Percentiles rank a stretch among this genome's conserved stretches.
Evolutionary conservation across 30 jellyfish, hydroid and myxozoan species (phyloP).

Genomic region (Catostylus mosaicus): DNA sequence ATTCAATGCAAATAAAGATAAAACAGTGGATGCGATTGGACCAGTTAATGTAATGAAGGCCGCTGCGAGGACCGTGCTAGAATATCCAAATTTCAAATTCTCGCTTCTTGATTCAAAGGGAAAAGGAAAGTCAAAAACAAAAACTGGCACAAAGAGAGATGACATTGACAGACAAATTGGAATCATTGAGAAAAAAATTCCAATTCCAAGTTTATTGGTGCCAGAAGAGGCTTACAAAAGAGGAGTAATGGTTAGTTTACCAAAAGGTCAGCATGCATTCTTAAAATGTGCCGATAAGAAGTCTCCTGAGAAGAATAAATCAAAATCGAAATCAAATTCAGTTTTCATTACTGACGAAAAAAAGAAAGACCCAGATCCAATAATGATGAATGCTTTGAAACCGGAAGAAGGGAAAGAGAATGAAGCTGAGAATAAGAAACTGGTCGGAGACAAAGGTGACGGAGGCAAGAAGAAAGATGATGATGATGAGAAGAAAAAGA

Average conservation of each 20-base stretch:
- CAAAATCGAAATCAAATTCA: conserved; percentile 24
- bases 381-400: conserved; percentile 56
- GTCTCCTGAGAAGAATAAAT: conserved; percentile 42
- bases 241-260: conserved; percentile 95
- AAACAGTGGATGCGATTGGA: conserved; percentile 95
- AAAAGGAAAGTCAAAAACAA: not conserved
- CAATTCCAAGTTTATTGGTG: conserved; percentile 75
- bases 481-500: conserved; percentile 13
- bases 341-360: conserved; percentile 40
- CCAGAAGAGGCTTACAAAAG: conserved; percentile 91
- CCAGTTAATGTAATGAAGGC: conserved; percentile 81
- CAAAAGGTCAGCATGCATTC: conserved; percentile 96
- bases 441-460: not conserved
- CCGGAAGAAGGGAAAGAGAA: conserved; percentile 39
- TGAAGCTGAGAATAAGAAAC: conserved; percentile 15
- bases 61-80: conserved; percentile 65
- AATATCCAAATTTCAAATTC: conserved; percentile 46
- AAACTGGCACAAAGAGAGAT: conserved; percentile 47
- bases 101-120: not conserved
- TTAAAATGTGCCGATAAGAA: conserved; percentile 86
- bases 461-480: conserved; percentile 3
- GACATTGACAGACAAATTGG: conserved; percentile 31
- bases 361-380: conserved; percentile 69
- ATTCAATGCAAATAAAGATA: conserved; percentile 91
- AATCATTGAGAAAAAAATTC: conserved; percentile 61